Evolutionary conservation across 2,797 vertebrate species (phyloP), one percentile per base, ranked within the genome.

Genomic region (Coluber constrictor): DNA sequence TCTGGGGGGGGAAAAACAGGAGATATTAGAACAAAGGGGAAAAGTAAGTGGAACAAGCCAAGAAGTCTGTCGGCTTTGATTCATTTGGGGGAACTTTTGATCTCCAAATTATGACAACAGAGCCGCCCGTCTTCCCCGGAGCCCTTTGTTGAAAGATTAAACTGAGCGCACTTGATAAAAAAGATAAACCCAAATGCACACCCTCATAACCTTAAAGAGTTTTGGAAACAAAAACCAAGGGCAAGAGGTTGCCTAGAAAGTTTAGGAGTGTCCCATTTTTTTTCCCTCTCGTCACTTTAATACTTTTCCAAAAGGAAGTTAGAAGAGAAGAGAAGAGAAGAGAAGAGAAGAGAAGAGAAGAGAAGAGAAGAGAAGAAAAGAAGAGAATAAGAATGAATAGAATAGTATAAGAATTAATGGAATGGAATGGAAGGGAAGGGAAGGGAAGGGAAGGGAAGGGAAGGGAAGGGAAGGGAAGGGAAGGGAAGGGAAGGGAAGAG

Each of bases 21-120:
- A 93, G 60, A 25, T n/a, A 57, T 51, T 87, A 90, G 56, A 93
- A 87, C 11, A 90, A 87, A 93, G 92, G 66, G n/a, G 18, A 20
- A 90, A 66, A 56, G 56, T 70, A 70, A 87, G 32, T 9, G 47
- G 60, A 90, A 90, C 74, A 79, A 92, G 88, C n/a, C 88, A 43
- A 86, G 47, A 90, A 89, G 60, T 93, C 92, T 93, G 92, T 59
- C 56, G 25, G 11, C 79, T 87, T 87, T 93, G 89, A 90, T 93
- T 90, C 90, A 87, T 87, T 90, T 51, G 23, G n/a, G 60, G 27
- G 20, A 13, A 87, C 56, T 37, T 87, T 90, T 93, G 83, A 90
- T 93, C 87, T 70, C 89, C 43, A 66, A 27, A 54, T 32, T 11
- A 1, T 55, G 79, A 15, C 37, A 93, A 13, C 11, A n/a, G 4